Conservation (phyloP, 2,888 invertebrate species). For the Drosophila phalerata region DNA sequence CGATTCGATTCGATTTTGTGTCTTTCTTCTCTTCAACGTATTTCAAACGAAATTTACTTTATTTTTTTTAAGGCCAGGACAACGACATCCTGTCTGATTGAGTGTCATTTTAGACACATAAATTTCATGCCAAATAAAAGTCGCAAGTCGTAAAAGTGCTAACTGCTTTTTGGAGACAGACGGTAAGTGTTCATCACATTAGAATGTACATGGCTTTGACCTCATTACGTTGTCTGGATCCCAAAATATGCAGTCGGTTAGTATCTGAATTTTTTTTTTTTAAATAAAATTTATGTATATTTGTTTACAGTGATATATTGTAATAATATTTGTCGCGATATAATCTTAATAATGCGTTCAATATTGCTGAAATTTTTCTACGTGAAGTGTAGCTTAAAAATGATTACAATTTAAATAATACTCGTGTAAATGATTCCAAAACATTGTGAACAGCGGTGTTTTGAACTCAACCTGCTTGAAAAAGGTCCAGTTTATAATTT, state of each 20-base stretch:
- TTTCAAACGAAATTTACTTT: conserved; percentile 34
- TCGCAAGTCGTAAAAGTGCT: conserved; percentile 45
- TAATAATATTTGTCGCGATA: neutral
- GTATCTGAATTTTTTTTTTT: neutral
- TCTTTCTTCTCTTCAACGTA: conserved; percentile 28
- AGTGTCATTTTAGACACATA: conserved; percentile 60
- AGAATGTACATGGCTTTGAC: conserved; percentile 35
- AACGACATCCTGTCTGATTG: conserved; percentile 64
- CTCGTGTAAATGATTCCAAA: neutral
- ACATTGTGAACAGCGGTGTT: neutral
- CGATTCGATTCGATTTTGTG: conserved; percentile 64
- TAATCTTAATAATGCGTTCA: neutral
- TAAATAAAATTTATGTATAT: neutral
- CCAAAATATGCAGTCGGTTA: neutral
- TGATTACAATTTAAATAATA: neutral
- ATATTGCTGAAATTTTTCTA: too few relatives aligned
- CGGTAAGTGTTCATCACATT: conserved; percentile 10
- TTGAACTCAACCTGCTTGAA: neutral
- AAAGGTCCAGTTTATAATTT: neutral
- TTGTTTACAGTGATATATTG: neutral
- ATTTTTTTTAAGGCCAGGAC: conserved; percentile 23
- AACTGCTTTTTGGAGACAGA: conserved; percentile 33
- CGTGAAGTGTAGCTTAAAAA: neutral
- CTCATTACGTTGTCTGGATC: conserved; percentile 29
- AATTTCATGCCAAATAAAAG: conserved; percentile 50